phyloP scores from a whole-genome alignment of 2,888 invertebrate genomes.

The Myopa tessellatipennis region DNA sequence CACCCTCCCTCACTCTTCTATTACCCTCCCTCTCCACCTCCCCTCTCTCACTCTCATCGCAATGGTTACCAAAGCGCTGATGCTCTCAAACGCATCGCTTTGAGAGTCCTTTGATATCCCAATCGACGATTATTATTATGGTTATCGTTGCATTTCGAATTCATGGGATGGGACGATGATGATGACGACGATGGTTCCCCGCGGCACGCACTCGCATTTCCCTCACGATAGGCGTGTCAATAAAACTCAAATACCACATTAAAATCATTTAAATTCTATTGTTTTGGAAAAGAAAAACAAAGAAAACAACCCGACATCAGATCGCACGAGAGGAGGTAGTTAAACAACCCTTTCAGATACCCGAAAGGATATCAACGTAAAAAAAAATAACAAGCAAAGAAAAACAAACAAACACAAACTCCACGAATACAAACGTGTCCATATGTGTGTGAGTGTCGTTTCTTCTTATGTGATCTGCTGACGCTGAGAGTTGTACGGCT shows the following conservation, averaged over 20 bases:
- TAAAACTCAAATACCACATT: constrained; percentile 61
- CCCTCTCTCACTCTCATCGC: neutral
- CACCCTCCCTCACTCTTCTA: too few species aligned
- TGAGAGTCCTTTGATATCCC: neutral
- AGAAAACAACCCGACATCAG: too few species aligned
- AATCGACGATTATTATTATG: neutral
- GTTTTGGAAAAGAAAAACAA: constrained; percentile 43
- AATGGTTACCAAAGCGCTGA: neutral
- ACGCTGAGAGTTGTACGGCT: too few species aligned
- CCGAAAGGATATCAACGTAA: too few species aligned
- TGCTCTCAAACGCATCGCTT: neutral
- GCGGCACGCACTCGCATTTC: neutral
- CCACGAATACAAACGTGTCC: too few species aligned
- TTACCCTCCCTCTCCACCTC: too few species aligned
- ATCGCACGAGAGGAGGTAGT: too few species aligned
- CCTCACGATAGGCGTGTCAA: constrained; percentile 42
- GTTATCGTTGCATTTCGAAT: neutral
- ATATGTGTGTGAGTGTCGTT: too few species aligned
- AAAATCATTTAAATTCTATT: constrained; percentile 64
- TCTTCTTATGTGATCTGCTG: too few species aligned
- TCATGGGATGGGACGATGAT: neutral
- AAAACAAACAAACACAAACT: too few species aligned
- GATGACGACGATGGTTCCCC: neutral
- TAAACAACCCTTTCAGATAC: too few species aligned
- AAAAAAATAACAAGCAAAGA: too few species aligned